Conservation (phyloP, 2,113 vertebrate genomes). For the Pseudopodoces humilis region DNA sequence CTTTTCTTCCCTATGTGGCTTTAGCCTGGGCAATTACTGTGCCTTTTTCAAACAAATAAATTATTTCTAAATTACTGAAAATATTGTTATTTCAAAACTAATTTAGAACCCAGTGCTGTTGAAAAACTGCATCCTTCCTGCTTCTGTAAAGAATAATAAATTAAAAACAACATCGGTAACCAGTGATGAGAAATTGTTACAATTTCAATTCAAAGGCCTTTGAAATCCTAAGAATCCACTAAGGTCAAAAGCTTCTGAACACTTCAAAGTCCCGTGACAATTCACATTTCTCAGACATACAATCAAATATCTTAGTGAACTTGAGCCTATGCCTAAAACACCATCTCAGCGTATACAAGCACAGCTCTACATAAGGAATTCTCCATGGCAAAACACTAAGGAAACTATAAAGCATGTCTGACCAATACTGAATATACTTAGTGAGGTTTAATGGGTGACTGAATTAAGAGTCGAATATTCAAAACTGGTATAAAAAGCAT, state of each 20-base stretch:
- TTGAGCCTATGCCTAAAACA: neutral
- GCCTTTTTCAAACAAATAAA: neutral
- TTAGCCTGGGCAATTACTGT: neutral
- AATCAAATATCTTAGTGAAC: neutral
- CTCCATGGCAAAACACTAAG: neutral
- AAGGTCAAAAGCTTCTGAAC: neutral
- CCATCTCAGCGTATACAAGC: accelerated
- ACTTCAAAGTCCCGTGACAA: neutral
- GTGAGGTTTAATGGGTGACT: neutral
- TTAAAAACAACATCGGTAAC: neutral
- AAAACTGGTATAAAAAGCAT: slow-evolving; percentile 23
- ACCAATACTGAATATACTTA: neutral
- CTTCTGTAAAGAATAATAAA: neutral
- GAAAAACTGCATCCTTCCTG: neutral
- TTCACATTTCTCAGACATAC: neutral
- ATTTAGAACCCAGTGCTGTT: neutral
- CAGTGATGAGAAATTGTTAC: neutral
- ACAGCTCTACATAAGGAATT: neutral
- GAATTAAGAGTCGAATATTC: neutral
- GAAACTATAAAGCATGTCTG: neutral
- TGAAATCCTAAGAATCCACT: neutral
- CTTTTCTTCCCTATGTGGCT: neutral
- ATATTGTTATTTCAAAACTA: neutral
- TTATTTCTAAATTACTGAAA: neutral
- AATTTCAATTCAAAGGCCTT: neutral